Conservation (phyloP, 2,797 vertebrate genomes). For the Premnoplex brunnescens region DNA sequence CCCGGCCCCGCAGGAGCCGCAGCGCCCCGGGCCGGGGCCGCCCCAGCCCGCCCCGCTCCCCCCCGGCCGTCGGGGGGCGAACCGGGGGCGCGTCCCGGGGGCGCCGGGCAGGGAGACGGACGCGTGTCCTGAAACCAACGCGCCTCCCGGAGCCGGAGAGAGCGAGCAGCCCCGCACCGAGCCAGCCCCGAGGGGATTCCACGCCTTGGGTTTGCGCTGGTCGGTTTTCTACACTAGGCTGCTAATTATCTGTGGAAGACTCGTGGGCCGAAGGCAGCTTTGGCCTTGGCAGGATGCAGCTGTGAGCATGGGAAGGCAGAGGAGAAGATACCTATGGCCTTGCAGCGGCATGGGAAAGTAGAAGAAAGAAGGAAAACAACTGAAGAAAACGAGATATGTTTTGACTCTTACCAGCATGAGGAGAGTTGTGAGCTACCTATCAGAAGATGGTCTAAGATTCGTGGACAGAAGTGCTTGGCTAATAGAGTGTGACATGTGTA, state of each 20-base stretch:
- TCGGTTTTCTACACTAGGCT: background rate
- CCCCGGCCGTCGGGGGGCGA: background rate
- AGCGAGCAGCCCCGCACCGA: background rate
- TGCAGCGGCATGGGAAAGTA: no score
- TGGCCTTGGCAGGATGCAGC: no score
- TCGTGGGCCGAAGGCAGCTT: no score
- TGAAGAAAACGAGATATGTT: no score
- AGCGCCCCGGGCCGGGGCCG: background rate
- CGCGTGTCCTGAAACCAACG: background rate
- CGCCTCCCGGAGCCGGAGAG: background rate
- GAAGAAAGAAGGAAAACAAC: no score
- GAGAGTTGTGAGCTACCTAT: no score
- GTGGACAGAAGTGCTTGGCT: no score
- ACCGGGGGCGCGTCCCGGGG: background rate
- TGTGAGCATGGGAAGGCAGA: no score
- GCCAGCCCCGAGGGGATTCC: background rate
- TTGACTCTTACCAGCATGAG: no score
- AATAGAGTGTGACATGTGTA: no score
- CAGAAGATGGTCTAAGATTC: no score
- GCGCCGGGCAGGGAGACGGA: background rate
- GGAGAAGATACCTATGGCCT: no score
- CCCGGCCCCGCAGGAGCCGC: background rate
- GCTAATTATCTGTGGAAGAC: background rate
- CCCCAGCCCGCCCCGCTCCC: background rate
- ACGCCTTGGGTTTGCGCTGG: background rate